phyloP scores from a whole-genome alignment of 2,888 invertebrate species.

The Ormyrus labotus region DNA sequence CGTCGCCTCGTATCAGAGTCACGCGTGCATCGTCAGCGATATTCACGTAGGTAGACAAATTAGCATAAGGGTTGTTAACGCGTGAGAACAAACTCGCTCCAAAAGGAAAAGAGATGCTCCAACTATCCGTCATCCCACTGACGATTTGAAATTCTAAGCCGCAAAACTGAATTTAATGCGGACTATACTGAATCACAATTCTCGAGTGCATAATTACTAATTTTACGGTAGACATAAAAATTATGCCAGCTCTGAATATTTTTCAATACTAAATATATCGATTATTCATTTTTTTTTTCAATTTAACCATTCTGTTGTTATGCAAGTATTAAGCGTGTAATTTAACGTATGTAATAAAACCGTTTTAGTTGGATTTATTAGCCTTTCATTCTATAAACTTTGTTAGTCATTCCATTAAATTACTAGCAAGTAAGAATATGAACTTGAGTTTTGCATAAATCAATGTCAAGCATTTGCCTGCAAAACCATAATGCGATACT shows the following conservation, averaged over 20 bases:
- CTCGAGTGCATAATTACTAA: constrained; percentile 51
- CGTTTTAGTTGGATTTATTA: too few relatives aligned
- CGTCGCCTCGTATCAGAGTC: constrained; percentile 49
- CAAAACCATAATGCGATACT: too few relatives aligned
- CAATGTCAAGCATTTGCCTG: neutral
- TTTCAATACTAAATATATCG: too few relatives aligned
- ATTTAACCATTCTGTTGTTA: too few relatives aligned
- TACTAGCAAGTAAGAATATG: too few relatives aligned
- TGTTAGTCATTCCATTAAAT: too few relatives aligned
- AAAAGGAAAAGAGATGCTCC: constrained; percentile 51
- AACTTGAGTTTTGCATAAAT: neutral
- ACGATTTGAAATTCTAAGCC: constrained; percentile 56
- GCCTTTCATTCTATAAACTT: too few relatives aligned
- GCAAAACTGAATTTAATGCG: constrained; percentile 52
- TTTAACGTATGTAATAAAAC: neutral
- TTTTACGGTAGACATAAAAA: constrained; percentile 46
- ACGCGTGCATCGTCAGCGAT: constrained; percentile 53
- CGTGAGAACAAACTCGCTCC: constrained; percentile 57
- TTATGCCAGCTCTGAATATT: constrained; percentile 9
- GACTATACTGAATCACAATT: constrained; percentile 47
- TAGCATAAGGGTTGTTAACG: constrained; percentile 59
- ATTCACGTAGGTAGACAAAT: constrained; percentile 56
- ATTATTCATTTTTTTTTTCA: too few relatives aligned
- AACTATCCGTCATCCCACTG: constrained; percentile 52
- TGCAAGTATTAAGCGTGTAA: too few relatives aligned